Evolutionary conservation across 2,113 vertebrate species (phyloP).

Genomic region (Epinephelus lanceolatus): DNA sequence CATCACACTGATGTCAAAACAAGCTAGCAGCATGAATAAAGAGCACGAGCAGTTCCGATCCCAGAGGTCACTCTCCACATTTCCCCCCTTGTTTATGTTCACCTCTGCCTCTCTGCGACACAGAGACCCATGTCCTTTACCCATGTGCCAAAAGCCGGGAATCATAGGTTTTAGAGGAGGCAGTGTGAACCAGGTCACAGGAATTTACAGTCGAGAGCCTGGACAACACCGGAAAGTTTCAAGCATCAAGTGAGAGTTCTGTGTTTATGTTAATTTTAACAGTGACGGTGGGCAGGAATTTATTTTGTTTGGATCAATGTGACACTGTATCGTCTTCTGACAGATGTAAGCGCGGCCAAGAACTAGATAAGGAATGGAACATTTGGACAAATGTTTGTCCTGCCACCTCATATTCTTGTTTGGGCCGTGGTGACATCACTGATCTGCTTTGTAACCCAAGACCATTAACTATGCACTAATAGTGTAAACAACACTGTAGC

Average conservation of each 20-base stretch:
- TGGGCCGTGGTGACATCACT: constrained; percentile 63
- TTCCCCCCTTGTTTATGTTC: constrained; percentile 68
- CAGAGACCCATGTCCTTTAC: constrained; percentile 51
- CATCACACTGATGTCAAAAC: constrained; percentile 71
- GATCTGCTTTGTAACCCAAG: constrained; percentile 56
- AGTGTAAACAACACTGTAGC: constrained; percentile 48
- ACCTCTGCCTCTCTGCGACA: constrained; percentile 43
- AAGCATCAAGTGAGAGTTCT: constrained; percentile 55
- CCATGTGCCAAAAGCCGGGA: constrained; percentile 61
- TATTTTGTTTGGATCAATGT: constrained; percentile 81
- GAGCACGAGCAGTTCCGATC: constrained; percentile 38
- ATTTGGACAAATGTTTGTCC: constrained; percentile 71
- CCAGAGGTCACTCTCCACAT: constrained; percentile 32
- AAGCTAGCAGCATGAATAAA: constrained; percentile 45
- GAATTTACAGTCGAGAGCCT: constrained; percentile 32
- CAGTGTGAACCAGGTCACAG: constrained; percentile 52
- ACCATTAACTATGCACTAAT: constrained; percentile 54
- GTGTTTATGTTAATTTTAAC: constrained; percentile 81
- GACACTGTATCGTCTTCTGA: constrained; percentile 75
- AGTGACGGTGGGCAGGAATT: constrained; percentile 78
- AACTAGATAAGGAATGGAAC: constrained; percentile 83
- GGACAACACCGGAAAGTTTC: constrained; percentile 56
- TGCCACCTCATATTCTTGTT: constrained; percentile 66
- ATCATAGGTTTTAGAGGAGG: constrained; percentile 50
- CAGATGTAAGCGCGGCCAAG: constrained; percentile 63